Evolutionary conservation across 2,797 vertebrate genomes (phyloP).

Genomic region (Morus bassanus): DNA sequence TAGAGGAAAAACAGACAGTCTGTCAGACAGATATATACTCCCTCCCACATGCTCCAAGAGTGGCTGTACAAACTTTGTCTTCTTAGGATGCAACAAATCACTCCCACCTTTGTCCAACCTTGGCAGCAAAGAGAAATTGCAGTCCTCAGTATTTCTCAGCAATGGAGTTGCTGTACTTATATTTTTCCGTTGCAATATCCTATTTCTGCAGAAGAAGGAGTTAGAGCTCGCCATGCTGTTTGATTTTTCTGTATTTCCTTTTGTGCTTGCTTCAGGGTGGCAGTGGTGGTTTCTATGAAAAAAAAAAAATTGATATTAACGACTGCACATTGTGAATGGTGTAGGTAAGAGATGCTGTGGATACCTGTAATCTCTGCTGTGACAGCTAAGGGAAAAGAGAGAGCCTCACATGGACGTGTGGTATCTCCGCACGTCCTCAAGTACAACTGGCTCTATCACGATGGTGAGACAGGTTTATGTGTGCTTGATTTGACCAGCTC

Average conservation of each 20-base stretch:
- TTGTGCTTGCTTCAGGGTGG: background rate
- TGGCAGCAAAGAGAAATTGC: background rate
- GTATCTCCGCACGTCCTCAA: background rate
- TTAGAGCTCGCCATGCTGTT: background rate
- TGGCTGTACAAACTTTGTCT: background rate
- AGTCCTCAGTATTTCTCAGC: background rate
- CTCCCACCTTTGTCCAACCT: background rate
- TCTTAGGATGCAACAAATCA: background rate
- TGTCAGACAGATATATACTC: background rate
- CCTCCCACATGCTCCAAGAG: background rate
- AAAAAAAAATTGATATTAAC: rapidly evolving
- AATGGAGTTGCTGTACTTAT: background rate
- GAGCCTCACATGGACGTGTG: background rate
- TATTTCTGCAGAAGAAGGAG: background rate
- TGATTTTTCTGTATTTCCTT: background rate
- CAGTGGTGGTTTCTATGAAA: background rate
- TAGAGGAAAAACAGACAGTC: background rate
- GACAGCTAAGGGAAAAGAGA: background rate
- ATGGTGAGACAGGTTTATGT: background rate
- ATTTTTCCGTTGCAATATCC: background rate
- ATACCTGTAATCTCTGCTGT: background rate
- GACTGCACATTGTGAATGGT: background rate
- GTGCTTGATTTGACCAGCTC: background rate
- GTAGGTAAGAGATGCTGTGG: background rate
- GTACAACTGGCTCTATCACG: background rate